Evolutionary conservation across 2,888 invertebrate species (phyloP).

Genomic region (Patella depressa): DNA sequence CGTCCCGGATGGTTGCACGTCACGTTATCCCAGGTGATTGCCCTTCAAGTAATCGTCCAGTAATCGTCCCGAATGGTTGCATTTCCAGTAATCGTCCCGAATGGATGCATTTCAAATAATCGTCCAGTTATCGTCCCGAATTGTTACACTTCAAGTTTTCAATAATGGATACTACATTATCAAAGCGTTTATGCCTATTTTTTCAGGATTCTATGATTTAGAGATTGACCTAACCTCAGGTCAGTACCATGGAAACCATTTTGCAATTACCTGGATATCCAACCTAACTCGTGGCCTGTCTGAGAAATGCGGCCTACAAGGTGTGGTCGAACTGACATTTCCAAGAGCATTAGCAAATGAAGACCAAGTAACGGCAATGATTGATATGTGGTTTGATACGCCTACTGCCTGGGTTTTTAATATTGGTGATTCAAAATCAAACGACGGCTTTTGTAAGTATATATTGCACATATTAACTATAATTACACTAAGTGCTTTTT

Average conservation of each 20-base stretch:
- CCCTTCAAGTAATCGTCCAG: no score
- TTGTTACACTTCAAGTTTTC: neutral
- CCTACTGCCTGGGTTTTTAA: slow-evolving; percentile 33
- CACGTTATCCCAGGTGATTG: no score
- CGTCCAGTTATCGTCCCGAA: neutral
- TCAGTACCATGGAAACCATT: neutral
- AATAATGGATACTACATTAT: neutral
- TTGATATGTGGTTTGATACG: slow-evolving; percentile 21
- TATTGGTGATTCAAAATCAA: slow-evolving; percentile 31
- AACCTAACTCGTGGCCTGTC: neutral
- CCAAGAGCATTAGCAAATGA: slow-evolving; percentile 9
- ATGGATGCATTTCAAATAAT: neutral
- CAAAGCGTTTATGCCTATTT: neutral
- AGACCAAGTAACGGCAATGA: neutral
- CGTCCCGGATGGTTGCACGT: no score
- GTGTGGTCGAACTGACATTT: slow-evolving; percentile 24
- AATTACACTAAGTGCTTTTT: no score
- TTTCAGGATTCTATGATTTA: neutral
- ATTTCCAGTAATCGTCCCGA: neutral
- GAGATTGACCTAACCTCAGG: neutral
- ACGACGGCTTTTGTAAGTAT: slow-evolving; percentile 31
- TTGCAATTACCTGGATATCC: neutral
- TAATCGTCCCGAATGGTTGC: no score
- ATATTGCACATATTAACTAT: neutral
- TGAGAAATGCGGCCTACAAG: slow-evolving; percentile 13